A percentile compares a stretch with the other conserved stretches of the same genome.
These are phyloP conservation scores for Hypolimnas misippus DNA, from an alignment of 2,888 invertebrate genomes.

Conservation along the genomic window DNA sequence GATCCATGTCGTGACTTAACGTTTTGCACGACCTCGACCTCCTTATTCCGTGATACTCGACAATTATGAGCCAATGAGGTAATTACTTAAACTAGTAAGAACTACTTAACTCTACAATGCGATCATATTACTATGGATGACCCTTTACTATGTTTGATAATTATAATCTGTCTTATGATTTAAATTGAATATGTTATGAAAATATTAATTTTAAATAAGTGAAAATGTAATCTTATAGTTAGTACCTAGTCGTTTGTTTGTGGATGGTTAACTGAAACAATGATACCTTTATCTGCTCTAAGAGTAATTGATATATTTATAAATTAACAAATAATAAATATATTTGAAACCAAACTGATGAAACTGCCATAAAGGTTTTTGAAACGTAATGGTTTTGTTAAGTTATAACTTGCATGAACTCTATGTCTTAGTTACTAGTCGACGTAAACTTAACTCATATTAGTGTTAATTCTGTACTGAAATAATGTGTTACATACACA, in stretches of 20 bases:
- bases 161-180: not conserved
- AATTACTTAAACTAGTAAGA: not conserved
- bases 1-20: not conserved
- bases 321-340: no score
- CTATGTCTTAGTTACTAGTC: constrained; percentile 2
- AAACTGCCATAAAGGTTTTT: constrained; percentile 1
- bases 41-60: not conserved
- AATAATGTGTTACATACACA: no score
- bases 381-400: not conserved
- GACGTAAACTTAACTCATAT: not conserved
- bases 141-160: not conserved
- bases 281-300: not conserved
- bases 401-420: not conserved
- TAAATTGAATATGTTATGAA: not conserved
- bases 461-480: no score
- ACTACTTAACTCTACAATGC: no score
- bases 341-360: not conserved
- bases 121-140: no score
- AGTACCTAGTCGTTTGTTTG: constrained; percentile 3
- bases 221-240: no score
- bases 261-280: not conserved
- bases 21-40: not conserved
- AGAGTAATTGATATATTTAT: not conserved
- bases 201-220: no score
- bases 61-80: not conserved